phyloP scores from a whole-genome alignment of 2,888 invertebrate species.

The Horisme vitalbata region DNA sequence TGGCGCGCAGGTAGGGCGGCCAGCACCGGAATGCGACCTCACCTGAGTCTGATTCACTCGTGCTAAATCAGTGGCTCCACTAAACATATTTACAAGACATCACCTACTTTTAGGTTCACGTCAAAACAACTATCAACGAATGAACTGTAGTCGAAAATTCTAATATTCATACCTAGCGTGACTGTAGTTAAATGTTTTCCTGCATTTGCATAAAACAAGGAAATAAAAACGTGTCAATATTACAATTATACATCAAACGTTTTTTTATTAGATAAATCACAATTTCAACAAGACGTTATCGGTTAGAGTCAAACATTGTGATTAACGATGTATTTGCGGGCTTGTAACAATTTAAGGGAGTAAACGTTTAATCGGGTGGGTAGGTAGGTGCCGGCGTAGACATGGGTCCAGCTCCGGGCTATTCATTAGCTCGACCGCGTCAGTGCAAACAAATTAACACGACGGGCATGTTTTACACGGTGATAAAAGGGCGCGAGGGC shows the following conservation, averaged over 20 bases:
- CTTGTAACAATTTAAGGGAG: slow-evolving; percentile 68
- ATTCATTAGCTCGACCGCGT: slow-evolving; percentile 79
- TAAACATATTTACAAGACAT: slow-evolving; percentile 66
- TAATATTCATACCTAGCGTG: slow-evolving; percentile 8
- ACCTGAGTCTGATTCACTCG: slow-evolving; percentile 79
- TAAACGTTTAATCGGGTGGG: slow-evolving; percentile 70
- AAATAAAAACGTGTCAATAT: slow-evolving; percentile 1
- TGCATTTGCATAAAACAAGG: slow-evolving; percentile 7
- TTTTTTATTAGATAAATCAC: slow-evolving; percentile 32
- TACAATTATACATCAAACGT: slow-evolving; percentile 6
- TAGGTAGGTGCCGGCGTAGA: slow-evolving; percentile 51
- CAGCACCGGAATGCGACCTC: slow-evolving; percentile 77
- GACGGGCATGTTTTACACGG: slow-evolving; percentile 75
- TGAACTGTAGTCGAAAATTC: not conserved
- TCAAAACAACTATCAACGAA: slow-evolving; percentile 25
- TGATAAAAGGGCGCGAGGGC: slow-evolving; percentile 78
- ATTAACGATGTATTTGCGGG: slow-evolving; percentile 76
- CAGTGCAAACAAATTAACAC: slow-evolving; percentile 81
- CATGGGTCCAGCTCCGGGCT: slow-evolving; percentile 74
- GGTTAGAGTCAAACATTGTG: slow-evolving; percentile 50
- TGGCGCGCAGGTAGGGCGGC: slow-evolving; percentile 76
- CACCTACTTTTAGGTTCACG: slow-evolving; percentile 50
- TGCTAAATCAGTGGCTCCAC: slow-evolving; percentile 69
- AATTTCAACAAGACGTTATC: slow-evolving; percentile 42
- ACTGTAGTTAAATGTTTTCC: slow-evolving; percentile 4